Evolutionary conservation across 1,140 invertebrate genomes (phyloP).

Genomic region (roundworm (Caenorhabditis elegans)): WBcel235 BX284606.5:3460501-3461000

Average conservation of each 20-base stretch:
- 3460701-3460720: constrained; percentile 13
- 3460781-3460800: no score
- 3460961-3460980: no score
- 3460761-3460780: constrained; percentile 15
- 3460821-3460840: neutral
- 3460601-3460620: neutral
- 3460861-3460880: neutral
- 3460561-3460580: neutral
- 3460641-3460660: neutral
- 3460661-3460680: constrained; percentile 27
- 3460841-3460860: neutral
- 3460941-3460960: neutral
- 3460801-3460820: constrained; percentile 22
- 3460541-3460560: no score
- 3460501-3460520: no score
- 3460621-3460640: neutral
- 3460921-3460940: constrained; percentile 14
- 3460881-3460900: neutral
- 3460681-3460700: neutral
- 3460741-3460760: neutral
- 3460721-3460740: constrained; percentile 24
- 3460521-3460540: no score
- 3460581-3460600: neutral
- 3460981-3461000: no score
- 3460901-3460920: neutral